Evolutionary conservation across 2,113 vertebrate genomes (phyloP), one percentile per base, ranked within the genome.

Genomic region (Pygoscelis adeliae): DNA sequence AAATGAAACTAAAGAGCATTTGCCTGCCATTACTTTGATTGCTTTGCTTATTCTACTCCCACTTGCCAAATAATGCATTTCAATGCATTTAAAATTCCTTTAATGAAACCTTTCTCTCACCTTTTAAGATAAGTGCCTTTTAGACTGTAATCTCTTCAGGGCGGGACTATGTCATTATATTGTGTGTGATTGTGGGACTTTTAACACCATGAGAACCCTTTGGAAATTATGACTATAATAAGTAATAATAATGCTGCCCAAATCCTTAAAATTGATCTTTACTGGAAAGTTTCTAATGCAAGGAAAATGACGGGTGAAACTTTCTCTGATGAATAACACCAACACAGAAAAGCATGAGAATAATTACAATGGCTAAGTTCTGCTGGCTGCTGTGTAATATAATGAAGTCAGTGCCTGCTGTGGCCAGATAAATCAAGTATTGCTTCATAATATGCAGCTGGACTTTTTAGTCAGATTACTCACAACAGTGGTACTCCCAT

Each of bases 361-460:
- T 80, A 90, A 92, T 83, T 78, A n/a, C 74, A 90, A 81, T 61
- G 65, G 55, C 32, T 38, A 92, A 89, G 12, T 92, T 90, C 72
- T 92, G 38, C 59, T 95, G 72, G 76, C 77, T 89, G 69, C 67
- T 71, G 67, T 77, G 58, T 70, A 92, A 79, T 71, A 22, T 82
- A 92, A 93, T 92, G 87, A 96, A 97, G 88, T 84, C 40, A 86
- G 40, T 36, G n/a, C 65, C 84, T 93, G 81, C 53, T 96, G 67
- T 53, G 63, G 61, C 61, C 72, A 78, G 42, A 94, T 90, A 93
- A 66, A 95, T 97, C 67, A 94, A 89, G 25, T 84, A 81, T 71
- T 78, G 47, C 76, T 96, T 95, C 87, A 78, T 36, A 36, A 56
- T 61, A 78, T 74, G 52, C 79, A 95, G 83, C 76, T 92, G 47